Base-by-base conservation (phyloP, 2,113 vertebrate species). In the Glaucidium brasilianum region DNA sequence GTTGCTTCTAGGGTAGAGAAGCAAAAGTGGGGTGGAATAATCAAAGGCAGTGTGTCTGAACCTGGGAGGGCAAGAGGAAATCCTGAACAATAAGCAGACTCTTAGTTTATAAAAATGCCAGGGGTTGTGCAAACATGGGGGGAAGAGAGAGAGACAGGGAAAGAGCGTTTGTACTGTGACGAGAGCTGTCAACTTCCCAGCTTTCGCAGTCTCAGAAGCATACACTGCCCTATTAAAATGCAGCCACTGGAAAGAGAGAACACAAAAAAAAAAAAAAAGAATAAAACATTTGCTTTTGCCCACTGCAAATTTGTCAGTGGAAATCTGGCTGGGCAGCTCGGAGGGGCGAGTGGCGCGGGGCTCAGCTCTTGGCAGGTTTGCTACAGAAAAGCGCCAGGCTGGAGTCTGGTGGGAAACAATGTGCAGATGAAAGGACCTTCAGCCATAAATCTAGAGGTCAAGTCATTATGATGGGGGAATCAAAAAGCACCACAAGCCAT, bases 381-480 rank as follows among this genome's bases (percentile, higher is more conserved):
- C 80, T 76, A 18, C 35, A 63, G 91, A 43, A 85, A 53, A 87
- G 47, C 37, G 0, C 6, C 49, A 5, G 76, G 75, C 88, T 86
- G 95, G 43, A 78, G 91, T 34, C 72, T 83, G 91, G 56, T 67
- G 72, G 73, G 85, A 58, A 92, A 53, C 81, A 45, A 66, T 15
- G 76, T 26, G 73, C 11, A 21, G 88, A 53, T 59, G 89, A 85
- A 94, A 90, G 75, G 64, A 76, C 92, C 85, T 85, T 90, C 82
- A 84, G 95, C 85, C 82, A 20, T 92, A 59, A 90, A 94, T 84
- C 82, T 55, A 13, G 82, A 90, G 91, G 94, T 94, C 92, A 90
- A 94, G 74, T 84, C 91, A 50, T 88, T 84, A 73, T 50, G 92
- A 72, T 1, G n/a, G 49, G 77, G 89, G 74, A 77, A 80, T 90